These are phyloP conservation scores for Axis porcinus DNA, from an alignment of 2,113 vertebrate genomes.

Conservation along the genomic window DNA sequence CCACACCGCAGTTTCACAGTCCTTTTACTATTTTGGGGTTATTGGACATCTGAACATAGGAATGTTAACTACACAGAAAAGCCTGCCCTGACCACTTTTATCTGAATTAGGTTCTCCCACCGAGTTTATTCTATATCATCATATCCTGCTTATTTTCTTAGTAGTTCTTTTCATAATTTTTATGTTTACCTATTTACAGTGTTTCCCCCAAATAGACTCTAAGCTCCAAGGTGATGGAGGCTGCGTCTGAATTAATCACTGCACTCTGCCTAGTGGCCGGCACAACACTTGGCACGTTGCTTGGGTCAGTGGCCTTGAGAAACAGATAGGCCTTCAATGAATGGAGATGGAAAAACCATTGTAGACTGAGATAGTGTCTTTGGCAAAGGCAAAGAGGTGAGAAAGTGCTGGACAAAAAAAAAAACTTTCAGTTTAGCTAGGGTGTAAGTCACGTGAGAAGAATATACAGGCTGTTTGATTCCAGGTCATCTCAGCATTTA, in stretches of 20 bases:
- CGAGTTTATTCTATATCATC: not conserved
- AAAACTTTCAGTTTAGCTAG: not conserved
- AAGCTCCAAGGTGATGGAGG: not conserved
- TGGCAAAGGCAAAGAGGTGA: not conserved
- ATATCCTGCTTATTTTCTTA: not conserved
- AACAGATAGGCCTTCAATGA: not conserved
- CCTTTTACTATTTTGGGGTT: not conserved
- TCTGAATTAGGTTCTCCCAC: not conserved
- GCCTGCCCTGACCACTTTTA: not conserved
- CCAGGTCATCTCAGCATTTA: not conserved
- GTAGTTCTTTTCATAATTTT: slow-evolving; percentile 3
- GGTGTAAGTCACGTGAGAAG: not conserved
- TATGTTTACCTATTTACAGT: not conserved
- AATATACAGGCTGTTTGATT: not conserved
- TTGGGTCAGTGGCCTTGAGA: not conserved
- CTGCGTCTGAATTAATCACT: not conserved
- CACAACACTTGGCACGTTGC: not conserved
- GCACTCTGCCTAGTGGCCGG: not conserved
- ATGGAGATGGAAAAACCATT: not conserved
- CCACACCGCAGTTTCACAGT: not conserved
- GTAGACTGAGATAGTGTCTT: not conserved
- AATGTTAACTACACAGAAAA: not conserved
- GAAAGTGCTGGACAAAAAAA: not conserved
- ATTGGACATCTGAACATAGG: not conserved
- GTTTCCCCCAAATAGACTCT: not conserved